Evolutionary conservation across 53 echinoderm and acorn worm species (phyloP).

Genomic region (Temnopleurus reevesii): DNA sequence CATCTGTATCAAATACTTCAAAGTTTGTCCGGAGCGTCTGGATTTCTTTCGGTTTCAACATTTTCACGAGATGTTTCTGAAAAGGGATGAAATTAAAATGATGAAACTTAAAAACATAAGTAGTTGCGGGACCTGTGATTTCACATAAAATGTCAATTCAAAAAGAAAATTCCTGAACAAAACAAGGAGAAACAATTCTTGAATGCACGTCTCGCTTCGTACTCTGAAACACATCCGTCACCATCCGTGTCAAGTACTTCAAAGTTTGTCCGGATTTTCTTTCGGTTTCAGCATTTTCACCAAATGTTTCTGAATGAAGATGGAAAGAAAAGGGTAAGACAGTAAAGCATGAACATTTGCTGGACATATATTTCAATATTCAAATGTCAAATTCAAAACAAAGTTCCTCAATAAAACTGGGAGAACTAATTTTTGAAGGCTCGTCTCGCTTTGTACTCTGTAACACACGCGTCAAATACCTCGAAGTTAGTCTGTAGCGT

Average conservation of each 20-base stretch:
- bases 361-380: too few species aligned
- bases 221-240: conserved; percentile 87
- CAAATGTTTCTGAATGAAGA: conserved; percentile 57
- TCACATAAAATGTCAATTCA: too few species aligned
- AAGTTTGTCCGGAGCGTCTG: conserved; percentile 73
- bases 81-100: too few species aligned
- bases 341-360: too few species aligned
- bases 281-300: conserved; percentile 70
- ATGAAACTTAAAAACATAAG: too few species aligned
- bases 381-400: too few species aligned
- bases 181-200: conserved; percentile 82
- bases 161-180: too few species aligned
- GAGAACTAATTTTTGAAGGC: conserved; percentile 86
- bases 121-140: too few species aligned
- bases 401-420: too few species aligned
- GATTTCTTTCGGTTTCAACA: conserved; percentile 78
- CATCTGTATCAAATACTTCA: conserved; percentile 84
- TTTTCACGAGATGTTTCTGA: conserved; percentile 58
- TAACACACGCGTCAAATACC: conserved; percentile 83
- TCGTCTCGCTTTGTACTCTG: conserved; percentile 82
- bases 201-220: conserved; percentile 84
- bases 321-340: too few species aligned
- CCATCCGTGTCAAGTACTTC: conserved; percentile 82
- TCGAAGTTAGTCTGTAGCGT: conserved; percentile 76
- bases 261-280: conserved; percentile 82